These are phyloP conservation scores for Polypterus bichir DNA, from an alignment of 2,113 vertebrate species.

Conservation along the genomic window DNA sequence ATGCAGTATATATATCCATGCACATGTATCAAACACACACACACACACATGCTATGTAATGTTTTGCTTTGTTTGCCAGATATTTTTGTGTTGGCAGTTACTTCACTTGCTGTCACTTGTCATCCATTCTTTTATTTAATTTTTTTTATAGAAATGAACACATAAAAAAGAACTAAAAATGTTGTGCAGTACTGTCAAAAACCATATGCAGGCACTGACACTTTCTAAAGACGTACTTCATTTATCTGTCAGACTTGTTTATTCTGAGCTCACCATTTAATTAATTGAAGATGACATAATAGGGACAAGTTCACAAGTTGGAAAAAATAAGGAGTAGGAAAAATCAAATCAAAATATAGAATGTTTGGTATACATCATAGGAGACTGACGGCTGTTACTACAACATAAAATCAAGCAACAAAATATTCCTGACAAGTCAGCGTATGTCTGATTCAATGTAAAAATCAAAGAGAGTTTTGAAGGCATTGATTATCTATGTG, in stretches of 20 bases:
- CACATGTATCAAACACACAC: too few species aligned
- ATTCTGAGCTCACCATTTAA: constrained; percentile 18
- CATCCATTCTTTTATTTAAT: background rate
- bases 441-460: background rate
- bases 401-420: background rate
- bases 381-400: too few species aligned
- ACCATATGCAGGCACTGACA: constrained; percentile 18
- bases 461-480: background rate
- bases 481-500: background rate
- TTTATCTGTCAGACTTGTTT: constrained; percentile 19
- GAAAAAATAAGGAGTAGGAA: constrained; percentile 8
- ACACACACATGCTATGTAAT: too few species aligned
- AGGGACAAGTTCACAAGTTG: constrained; percentile 20
- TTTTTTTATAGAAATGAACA: constrained; percentile 10
- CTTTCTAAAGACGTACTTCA: constrained; percentile 15
- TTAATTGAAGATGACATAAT: constrained; percentile 30
- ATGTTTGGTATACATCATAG: background rate
- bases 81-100: too few species aligned
- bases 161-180: constrained; percentile 11
- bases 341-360: background rate
- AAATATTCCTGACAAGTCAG: background rate
- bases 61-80: too few species aligned
- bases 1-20: too few species aligned
- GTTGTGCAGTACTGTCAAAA: constrained; percentile 21
- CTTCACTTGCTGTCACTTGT: background rate